phyloP scores from a whole-genome alignment of 2,113 vertebrate species.

The Serranochromis macrocephalus region DNA sequence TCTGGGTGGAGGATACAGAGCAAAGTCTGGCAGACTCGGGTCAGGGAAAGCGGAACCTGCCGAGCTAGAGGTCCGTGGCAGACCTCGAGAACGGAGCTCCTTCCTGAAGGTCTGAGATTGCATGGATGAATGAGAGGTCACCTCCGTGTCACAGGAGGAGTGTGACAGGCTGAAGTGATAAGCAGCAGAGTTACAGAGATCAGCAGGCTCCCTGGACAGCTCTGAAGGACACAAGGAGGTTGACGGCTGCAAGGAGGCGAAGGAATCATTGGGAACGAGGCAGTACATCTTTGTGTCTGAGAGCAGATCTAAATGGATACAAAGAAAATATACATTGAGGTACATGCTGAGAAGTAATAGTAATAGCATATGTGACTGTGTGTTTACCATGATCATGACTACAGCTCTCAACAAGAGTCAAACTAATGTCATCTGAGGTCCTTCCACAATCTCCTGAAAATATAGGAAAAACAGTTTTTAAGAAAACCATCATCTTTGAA shows the following conservation, averaged over 20 bases:
- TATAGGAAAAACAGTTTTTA: conserved; percentile 1
- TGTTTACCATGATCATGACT: conserved; percentile 91
- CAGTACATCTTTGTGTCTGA: conserved; percentile 92
- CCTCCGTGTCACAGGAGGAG: conserved; percentile 83
- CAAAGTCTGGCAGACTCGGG: conserved; percentile 85
- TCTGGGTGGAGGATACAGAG: conserved; percentile 87
- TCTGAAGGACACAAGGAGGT: conserved; percentile 88
- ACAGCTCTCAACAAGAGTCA: conserved; percentile 92
- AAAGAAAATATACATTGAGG: not conserved
- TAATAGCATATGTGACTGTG: not conserved
- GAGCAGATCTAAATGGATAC: conserved; percentile 78
- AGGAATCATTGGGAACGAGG: conserved; percentile 93
- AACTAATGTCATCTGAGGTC: conserved; percentile 90
- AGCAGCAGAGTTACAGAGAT: conserved; percentile 75
- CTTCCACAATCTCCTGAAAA: conserved; percentile 83
- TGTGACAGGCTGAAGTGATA: conserved; percentile 83
- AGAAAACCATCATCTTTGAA: not conserved
- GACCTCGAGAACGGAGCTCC: conserved; percentile 88
- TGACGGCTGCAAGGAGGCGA: conserved; percentile 93
- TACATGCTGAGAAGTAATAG: not conserved
- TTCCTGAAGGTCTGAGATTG: conserved; percentile 93
- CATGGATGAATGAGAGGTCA: conserved; percentile 76
- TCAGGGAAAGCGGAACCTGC: conserved; percentile 92
- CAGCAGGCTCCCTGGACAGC: conserved; percentile 77
- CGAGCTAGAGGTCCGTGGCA: conserved; percentile 95